phyloP scores from a whole-genome alignment of 2,113 vertebrate species.

The Phalacrocorax brasilianus region DNA sequence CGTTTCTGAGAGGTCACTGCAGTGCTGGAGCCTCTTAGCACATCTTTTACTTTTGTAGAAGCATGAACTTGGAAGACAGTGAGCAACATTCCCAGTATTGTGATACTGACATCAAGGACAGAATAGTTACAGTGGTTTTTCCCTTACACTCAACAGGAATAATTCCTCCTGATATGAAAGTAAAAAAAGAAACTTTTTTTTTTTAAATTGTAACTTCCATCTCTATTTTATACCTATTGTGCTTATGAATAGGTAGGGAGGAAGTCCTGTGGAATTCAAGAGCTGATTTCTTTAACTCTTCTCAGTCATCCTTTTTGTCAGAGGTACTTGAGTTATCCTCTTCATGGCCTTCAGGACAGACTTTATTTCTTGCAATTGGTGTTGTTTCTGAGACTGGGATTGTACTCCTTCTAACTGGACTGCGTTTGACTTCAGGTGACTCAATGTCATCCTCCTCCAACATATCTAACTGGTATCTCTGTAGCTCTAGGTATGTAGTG shows the following conservation, averaged over 20 bases:
- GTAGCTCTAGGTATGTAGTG: conserved; percentile 93
- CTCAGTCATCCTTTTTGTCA: conserved; percentile 96
- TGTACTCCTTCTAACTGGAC: background rate
- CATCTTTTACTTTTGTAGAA: background rate
- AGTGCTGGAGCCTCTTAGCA: background rate
- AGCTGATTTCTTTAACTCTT: background rate
- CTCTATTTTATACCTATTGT: background rate
- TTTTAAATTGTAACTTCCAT: background rate
- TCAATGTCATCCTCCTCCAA: conserved; percentile 64
- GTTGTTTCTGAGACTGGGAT: background rate
- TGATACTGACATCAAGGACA: background rate
- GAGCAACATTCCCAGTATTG: background rate
- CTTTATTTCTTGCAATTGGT: conserved; percentile 49
- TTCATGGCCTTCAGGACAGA: conserved; percentile 53
- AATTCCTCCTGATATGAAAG: background rate
- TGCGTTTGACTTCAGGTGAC: background rate
- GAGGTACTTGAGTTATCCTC: conserved; percentile 77
- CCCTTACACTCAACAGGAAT: background rate
- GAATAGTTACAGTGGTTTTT: background rate
- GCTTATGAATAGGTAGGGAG: background rate
- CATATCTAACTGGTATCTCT: conserved; percentile 81
- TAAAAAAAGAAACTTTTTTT: background rate
- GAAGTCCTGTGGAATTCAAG: background rate
- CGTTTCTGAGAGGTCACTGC: background rate
- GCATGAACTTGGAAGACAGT: background rate